phyloP scores from a whole-genome alignment of 2,797 vertebrate genomes.

The Astyanax mexicanus region DNA sequence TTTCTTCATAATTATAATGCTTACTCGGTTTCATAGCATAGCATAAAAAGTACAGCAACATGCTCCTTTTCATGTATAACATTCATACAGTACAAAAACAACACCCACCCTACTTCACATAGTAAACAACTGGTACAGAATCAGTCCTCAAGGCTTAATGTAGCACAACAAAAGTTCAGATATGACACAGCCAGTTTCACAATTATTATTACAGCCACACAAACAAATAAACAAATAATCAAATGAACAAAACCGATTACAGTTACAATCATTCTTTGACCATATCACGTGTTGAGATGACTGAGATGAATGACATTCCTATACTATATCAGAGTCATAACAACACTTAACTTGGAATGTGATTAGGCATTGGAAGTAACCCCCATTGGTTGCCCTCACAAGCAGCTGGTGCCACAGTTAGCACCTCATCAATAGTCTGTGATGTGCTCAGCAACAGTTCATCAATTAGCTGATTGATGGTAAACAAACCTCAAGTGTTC shows the following conservation, averaged over 20 bases:
- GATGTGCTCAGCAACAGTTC: neutral
- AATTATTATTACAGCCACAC: neutral
- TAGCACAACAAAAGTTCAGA: neutral
- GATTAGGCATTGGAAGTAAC: neutral
- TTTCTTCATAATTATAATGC: neutral
- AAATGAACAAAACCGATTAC: neutral
- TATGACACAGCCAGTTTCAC: neutral
- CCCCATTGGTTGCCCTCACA: neutral
- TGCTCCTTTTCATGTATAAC: neutral
- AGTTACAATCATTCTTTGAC: neutral
- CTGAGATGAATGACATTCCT: no score
- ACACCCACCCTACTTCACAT: neutral
- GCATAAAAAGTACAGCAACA: neutral
- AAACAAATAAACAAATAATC: neutral
- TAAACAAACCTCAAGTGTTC: neutral
- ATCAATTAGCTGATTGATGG: neutral
- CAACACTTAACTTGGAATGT: neutral
- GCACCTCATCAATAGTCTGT: neutral
- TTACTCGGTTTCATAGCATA: neutral
- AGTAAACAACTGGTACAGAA: neutral
- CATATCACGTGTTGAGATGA: no score
- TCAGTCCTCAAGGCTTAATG: neutral
- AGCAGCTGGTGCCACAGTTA: neutral
- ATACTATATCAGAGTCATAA: no score
- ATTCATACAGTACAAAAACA: neutral